phyloP scores from a whole-genome alignment of 2,888 invertebrate species.

The Calliphora vomitoria region DNA sequence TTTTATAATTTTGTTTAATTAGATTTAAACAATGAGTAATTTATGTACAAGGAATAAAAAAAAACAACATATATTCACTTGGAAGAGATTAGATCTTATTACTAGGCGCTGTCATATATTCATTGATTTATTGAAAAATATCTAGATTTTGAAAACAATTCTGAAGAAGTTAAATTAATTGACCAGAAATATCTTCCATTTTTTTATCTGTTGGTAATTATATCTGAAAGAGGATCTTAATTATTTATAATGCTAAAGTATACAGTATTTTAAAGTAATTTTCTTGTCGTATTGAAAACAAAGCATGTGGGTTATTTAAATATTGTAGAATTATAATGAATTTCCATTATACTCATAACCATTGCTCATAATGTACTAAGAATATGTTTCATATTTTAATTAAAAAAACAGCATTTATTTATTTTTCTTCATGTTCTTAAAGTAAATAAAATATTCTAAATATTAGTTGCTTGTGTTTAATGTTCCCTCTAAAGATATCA shows the following conservation, averaged over 20 bases:
- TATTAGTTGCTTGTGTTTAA: background rate
- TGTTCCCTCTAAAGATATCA: background rate
- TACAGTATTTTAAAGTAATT: too few species aligned
- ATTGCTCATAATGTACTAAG: background rate
- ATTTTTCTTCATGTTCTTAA: slow-evolving; percentile 24
- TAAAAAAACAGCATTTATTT: slow-evolving; percentile 21
- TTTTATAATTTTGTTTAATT: background rate
- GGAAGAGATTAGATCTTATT: background rate
- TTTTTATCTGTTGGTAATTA: too few species aligned
- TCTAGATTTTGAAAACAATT: too few species aligned
- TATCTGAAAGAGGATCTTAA: too few species aligned
- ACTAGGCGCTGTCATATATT: too few species aligned
- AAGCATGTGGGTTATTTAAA: background rate
- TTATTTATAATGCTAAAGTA: too few species aligned
- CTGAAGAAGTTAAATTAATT: too few species aligned
- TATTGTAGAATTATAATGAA: background rate
- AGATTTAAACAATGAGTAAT: background rate
- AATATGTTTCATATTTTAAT: slow-evolving; percentile 25
- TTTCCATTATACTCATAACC: background rate
- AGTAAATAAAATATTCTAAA: slow-evolving; percentile 40
- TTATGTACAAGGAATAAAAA: too few species aligned
- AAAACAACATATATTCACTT: background rate
- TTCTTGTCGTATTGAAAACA: background rate
- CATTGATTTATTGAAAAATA: too few species aligned
- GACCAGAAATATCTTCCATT: too few species aligned